Percentiles rank a stretch among this genome's conserved stretches.
Conservation (phyloP, 2,888 invertebrate genomes). For the Ichneumoninae sp. region DNA sequence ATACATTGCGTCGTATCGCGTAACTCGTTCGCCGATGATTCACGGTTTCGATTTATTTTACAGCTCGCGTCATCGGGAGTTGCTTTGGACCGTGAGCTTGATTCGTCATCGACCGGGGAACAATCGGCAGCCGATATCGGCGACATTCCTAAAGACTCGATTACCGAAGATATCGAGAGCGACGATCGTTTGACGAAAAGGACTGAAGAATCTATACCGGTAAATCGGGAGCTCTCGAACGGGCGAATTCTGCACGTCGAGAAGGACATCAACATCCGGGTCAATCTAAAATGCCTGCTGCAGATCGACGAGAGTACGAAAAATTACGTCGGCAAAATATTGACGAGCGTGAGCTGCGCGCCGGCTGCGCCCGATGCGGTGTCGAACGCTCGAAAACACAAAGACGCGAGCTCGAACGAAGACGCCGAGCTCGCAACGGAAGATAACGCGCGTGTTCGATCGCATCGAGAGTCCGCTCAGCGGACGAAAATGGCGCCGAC, state of each 20-base stretch:
- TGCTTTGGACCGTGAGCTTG: background rate
- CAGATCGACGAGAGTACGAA: conserved; percentile 77
- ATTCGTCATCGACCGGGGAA: background rate
- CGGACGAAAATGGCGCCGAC: conserved; percentile 70
- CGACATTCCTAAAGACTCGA: background rate
- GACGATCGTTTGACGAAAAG: background rate
- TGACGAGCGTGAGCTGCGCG: conserved; percentile 76
- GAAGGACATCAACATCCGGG: conserved; percentile 74
- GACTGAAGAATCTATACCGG: background rate
- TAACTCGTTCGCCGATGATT: background rate
- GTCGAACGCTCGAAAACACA: conserved; percentile 63
- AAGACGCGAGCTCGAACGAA: conserved; percentile 65
- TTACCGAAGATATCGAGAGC: background rate
- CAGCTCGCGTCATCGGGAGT: background rate
- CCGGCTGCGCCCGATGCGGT: conserved; percentile 7
- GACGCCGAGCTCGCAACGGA: conserved; percentile 4
- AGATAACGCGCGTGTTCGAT: conserved; percentile 25
- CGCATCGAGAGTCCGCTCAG: conserved; percentile 70
- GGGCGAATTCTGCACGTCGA: conserved; percentile 67
- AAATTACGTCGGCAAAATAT: conserved; percentile 75
- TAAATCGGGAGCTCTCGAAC: background rate
- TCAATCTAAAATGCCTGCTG: conserved; percentile 76
- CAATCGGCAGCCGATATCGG: background rate
- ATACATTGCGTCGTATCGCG: background rate
- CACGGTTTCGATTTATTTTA: background rate